Evolutionary conservation across 1,140 invertebrate species (phyloP).

Genomic region (Formica selysi): DNA sequence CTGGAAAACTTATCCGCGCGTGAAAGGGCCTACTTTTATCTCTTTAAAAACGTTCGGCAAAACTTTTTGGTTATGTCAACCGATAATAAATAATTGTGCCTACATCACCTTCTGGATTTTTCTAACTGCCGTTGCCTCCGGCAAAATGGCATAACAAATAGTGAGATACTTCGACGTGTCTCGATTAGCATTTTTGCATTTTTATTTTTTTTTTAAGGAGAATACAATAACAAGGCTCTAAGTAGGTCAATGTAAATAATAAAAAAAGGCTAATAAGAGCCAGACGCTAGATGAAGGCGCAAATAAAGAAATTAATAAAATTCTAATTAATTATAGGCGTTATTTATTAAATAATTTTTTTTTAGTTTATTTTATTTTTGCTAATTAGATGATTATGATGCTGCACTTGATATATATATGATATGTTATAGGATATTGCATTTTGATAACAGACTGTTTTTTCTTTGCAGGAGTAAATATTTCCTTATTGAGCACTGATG

Average conservation of each 20-base stretch:
- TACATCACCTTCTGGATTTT: background rate
- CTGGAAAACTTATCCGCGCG: background rate
- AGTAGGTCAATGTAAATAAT: too few relatives aligned
- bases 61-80: conserved; percentile 67
- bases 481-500: conserved; percentile 71
- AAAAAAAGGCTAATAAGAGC: too few relatives aligned
- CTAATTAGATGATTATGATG: background rate
- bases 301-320: too few relatives aligned
- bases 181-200: background rate
- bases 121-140: background rate
- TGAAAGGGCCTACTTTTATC: too few relatives aligned
- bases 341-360: too few relatives aligned
- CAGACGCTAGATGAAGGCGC: too few relatives aligned
- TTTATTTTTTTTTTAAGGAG: background rate
- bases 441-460: background rate
- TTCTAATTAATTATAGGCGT: too few relatives aligned
- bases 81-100: background rate
- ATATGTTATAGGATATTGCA: background rate
- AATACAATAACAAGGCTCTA: too few relatives aligned
- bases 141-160: background rate
- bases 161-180: background rate
- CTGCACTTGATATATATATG: too few relatives aligned
- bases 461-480: conserved; percentile 34
- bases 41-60: background rate
- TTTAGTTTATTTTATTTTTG: background rate